Evolutionary conservation across 2,797 vertebrate species (phyloP), one percentile per base, ranked within the genome.

Genomic region (Balearica regulorum): DNA sequence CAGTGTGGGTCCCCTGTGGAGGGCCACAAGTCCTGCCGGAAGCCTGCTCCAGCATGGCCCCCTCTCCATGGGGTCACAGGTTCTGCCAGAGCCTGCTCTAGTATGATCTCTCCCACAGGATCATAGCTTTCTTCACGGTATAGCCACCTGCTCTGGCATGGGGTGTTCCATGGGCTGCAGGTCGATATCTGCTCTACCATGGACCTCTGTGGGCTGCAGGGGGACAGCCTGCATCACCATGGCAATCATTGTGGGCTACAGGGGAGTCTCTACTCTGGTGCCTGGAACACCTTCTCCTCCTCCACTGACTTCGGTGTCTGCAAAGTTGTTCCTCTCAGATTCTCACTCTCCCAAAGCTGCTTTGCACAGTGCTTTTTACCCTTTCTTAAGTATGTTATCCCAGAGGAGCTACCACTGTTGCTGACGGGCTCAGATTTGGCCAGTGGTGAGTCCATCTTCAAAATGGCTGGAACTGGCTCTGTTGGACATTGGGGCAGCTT

Each of bases 71-170:
- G 17, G 20, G 29, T 22, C 29, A 22, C 19, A 29, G 37, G 33
- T 82, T 33, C 33, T 73, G 19, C 8, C 24, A 48, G 58, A 58
- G 28, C 5, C 15, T 87, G 24, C 10, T 51, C 22, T 22, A 81
- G 1, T 2, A 11, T 1, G 6, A 2, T 17, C 4, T 65, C 31
- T 82, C 16, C 9, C 21, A 10, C 0, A 11, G 15, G 18, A 9
- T 57, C 41, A 46, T 17, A 75, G 2, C 8, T 44, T 54, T 35
- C 28, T 86, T 41, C 14, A 41, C 39, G 11, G 9, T 8, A 13
- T 0, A 10, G 7, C 12, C n/a, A 35, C 24, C 9, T 65, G 20
- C 37, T 35, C 4, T 7, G 4, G 5, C 0, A 1, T 53, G 21
- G 9, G 17, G 11, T 44, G 24, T 11, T 80, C 24, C 5, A 2